Evolutionary conservation across 2,888 invertebrate genomes (phyloP), one percentile per base, ranked within the genome.

Genomic region (Lordiphosa fenestrarum): DNA sequence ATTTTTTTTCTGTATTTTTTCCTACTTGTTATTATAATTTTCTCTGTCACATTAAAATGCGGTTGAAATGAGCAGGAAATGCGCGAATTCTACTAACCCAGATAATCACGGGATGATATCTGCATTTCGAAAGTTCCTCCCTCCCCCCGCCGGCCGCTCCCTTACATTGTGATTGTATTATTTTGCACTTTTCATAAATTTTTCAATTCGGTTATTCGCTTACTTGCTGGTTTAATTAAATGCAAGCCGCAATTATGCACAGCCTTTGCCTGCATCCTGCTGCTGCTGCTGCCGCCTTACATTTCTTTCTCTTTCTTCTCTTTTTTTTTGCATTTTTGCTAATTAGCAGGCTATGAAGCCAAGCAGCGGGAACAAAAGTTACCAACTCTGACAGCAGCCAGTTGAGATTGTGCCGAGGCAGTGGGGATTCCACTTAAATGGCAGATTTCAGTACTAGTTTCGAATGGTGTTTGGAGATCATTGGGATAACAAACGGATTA

Each of bases 1-100:
- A 6, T 13, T 41, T 13, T 40, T 47, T 41, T 33, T 51, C 23
- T 54, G 62, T 19, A 19, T 19, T 68, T 61, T 66, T 66, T 58
- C 30, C 38, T 37, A 50, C 62, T 53, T 74, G 74, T 60, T 63
- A 71, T 73, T 71, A 74, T 74, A 74, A 74, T 74, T 74, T 71
- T 73, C 75, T 75, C 69, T 75, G 73, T 72, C 73, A 69, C 67
- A 70, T 72, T 76, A 70, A 73, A 75, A 74, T 74, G 76, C 76
- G 77, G 76, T 64, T 70, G 73, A 75, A 74, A 72, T 66, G 72
- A 66, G 69, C 82, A 77, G 82, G 82, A 83, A 83, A 77, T 80
- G 82, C 84, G 83, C 84, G 71, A 71, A 73, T 73, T 73, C 77
- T 60, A 80, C 83, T 82, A 82, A 82, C 82, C 82, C 73, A 82